phyloP scores from a whole-genome alignment of 2,797 vertebrate species.

The Gila robusta region DNA sequence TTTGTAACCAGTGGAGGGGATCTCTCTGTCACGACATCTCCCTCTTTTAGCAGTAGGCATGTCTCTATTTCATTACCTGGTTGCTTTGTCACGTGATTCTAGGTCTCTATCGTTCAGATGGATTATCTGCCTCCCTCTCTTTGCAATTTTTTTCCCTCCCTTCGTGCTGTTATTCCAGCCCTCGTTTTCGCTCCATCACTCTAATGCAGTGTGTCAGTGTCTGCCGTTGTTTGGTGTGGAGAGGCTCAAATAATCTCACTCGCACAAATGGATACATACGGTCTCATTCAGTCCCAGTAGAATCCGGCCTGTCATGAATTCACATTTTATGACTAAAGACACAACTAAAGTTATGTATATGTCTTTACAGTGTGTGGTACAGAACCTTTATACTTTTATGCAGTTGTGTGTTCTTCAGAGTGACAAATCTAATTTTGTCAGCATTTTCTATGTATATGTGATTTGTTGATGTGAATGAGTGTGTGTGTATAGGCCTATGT shows the following conservation, averaged over 20 bases:
- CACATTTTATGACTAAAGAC: background rate
- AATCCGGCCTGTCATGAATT: background rate
- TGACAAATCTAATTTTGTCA: background rate
- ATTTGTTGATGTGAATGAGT: background rate
- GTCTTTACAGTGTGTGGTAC: background rate
- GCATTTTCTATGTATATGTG: background rate
- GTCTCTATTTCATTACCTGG: slow-evolving; percentile 33
- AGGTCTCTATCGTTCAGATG: slow-evolving; percentile 60
- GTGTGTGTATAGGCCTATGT: background rate
- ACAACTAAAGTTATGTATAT: background rate
- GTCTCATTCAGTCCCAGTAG: background rate
- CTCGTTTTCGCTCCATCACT: slow-evolving; percentile 56
- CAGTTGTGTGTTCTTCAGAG: background rate
- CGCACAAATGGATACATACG: background rate
- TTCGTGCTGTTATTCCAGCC: slow-evolving; percentile 22
- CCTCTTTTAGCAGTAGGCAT: slow-evolving; percentile 4
- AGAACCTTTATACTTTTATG: background rate
- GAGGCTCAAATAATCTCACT: slow-evolving; percentile 66
- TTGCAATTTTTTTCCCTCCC: slow-evolving; percentile 60
- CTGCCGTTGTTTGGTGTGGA: slow-evolving; percentile 64
- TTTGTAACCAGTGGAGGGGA: slow-evolving; percentile 6
- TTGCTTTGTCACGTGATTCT: slow-evolving; percentile 63
- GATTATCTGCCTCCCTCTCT: slow-evolving; percentile 49
- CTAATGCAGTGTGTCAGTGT: slow-evolving; percentile 72
- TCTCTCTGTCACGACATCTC: slow-evolving; percentile 30